phyloP scores from a whole-genome alignment of 2,888 invertebrate genomes.

The Marronus borbonicus region DNA sequence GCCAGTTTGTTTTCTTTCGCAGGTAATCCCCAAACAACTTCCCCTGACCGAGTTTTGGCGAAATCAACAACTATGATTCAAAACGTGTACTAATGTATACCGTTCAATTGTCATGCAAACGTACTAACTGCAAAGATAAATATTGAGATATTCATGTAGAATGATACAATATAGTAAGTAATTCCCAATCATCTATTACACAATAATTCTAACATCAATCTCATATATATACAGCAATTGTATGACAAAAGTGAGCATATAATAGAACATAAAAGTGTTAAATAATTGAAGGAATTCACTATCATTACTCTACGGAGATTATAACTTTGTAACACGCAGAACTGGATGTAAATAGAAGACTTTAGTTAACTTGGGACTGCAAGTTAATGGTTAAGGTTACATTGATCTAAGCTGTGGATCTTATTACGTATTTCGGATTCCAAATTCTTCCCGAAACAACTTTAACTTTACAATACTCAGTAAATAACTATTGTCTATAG shows the following conservation, averaged over 20 bases:
- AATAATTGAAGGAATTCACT: slow-evolving; percentile 30
- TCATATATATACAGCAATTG: slow-evolving; percentile 9
- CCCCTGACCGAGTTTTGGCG: not conserved
- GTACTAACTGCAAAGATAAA: not conserved
- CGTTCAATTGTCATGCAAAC: not conserved
- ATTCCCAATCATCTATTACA: not conserved
- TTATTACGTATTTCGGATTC: too few relatives aligned
- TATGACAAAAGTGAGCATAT: slow-evolving; percentile 9
- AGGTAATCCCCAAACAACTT: slow-evolving; percentile 7
- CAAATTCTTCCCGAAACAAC: too few relatives aligned
- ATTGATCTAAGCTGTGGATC: too few relatives aligned
- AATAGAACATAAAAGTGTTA: slow-evolving; percentile 13
- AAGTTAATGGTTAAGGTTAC: too few relatives aligned
- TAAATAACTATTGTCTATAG: too few relatives aligned
- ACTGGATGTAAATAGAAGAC: not conserved
- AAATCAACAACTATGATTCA: slow-evolving; percentile 17
- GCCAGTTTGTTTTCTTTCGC: not conserved
- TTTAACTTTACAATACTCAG: too few relatives aligned
- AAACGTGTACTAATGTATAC: slow-evolving; percentile 3
- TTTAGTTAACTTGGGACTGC: not conserved
- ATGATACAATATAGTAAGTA: slow-evolving; percentile 14
- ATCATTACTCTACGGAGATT: slow-evolving; percentile 1
- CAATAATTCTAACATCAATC: not conserved
- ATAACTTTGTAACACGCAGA: not conserved
- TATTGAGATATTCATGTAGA: not conserved